phyloP scores from a whole-genome alignment of 2,113 vertebrate genomes.

The Oxyura jamaicensis region DNA sequence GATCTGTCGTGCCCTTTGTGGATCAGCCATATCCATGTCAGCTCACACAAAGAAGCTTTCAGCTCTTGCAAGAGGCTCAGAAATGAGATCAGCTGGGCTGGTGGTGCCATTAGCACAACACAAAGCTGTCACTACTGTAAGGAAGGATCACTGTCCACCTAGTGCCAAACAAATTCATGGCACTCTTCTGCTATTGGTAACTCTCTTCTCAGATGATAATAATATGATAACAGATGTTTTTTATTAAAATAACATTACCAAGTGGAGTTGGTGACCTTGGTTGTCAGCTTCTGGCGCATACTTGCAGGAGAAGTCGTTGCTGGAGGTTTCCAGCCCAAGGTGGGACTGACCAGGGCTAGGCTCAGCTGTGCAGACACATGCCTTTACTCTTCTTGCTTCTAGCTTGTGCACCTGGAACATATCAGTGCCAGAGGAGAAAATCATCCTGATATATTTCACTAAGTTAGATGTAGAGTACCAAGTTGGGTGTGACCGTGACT shows the following conservation, averaged over 20 bases:
- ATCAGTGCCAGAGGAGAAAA: not conserved
- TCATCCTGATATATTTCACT: not conserved
- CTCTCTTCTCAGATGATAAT: not conserved
- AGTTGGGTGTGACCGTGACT: not conserved
- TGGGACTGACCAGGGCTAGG: not conserved
- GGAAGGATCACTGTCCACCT: not conserved
- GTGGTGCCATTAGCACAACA: rapidly evolving
- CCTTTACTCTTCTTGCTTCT: not conserved
- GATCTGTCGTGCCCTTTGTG: not conserved
- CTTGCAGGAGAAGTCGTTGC: not conserved
- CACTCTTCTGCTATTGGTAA: not conserved
- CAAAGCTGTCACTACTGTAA: not conserved
- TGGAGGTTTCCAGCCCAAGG: not conserved
- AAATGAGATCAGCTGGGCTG: not conserved
- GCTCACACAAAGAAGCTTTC: not conserved
- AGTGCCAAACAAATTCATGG: not conserved
- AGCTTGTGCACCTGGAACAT: constrained; percentile 12
- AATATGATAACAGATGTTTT: not conserved
- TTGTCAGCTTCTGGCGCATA: not conserved
- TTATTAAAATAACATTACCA: not conserved
- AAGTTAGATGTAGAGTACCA: not conserved
- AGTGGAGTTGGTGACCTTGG: not conserved
- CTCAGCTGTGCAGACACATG: not conserved
- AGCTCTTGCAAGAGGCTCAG: not conserved
- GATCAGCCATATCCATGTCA: not conserved